Base-by-base conservation (phyloP, 2,888 invertebrate species). In the Cataglyphis altisquamis region DNA sequence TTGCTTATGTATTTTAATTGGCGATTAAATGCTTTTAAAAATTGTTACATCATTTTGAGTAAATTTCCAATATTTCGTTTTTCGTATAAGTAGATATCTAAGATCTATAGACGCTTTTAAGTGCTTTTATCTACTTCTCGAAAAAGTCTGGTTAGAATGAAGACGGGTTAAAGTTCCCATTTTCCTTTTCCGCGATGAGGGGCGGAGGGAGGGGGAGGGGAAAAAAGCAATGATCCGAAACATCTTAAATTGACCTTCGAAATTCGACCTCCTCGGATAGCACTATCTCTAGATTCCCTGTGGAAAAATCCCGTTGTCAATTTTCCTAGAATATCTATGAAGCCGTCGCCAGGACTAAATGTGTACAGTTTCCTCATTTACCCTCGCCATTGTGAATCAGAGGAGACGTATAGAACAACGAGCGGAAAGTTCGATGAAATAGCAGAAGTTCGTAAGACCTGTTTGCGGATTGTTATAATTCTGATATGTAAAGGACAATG, bases 261-360 rank as follows among this genome's bases (percentile, higher is more conserved):
- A 82, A 21, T 78, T 62, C 63, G 18, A 70, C 82, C 66, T 75
- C 82, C 83, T 45, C 41, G 72, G 80, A 74, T 74, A 62, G 85
- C 82, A 83, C 67, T 66, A 85, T 87, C 83, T 81, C 48, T 72
- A 36, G n/a, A 80, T 63, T 89, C 81, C 70, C 6, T 63, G 66
- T 36, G 63, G 73, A n/a, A 15, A 57, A 75, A 77, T 63, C 6
- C 73, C 68, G 84, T 88, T 41, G 88, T 86, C 87, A 90, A 88
- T 73, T 84, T 87, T 81, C 74, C 82, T 41, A 48, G 70, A 66
- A 84, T 82, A 85, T 82, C 90, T 83, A 87, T 84, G 77, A 88
- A 88, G 91, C 88, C 91, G 91, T 89, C 90, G 84, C 75, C 57
- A 82, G 86, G 91, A 82, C 90, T 91, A 90, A 89, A 86, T 55